Evolutionary conservation across 1,140 invertebrate genomes (phyloP), one percentile per base, ranked within the genome.

Genomic region (Galendromus occidentalis): DNA sequence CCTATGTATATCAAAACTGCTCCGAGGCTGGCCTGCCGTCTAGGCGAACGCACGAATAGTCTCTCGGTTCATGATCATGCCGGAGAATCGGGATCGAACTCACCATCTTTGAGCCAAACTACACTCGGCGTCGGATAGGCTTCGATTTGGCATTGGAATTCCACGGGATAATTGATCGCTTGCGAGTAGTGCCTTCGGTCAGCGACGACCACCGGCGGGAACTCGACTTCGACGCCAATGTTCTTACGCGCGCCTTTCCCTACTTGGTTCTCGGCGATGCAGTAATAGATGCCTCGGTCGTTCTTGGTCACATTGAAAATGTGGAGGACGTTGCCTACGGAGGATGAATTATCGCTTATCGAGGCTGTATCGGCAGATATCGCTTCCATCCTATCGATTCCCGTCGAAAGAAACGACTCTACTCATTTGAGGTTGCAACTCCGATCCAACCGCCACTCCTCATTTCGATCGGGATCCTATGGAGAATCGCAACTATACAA

Each of bases 211-310:
- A 59, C 14, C 14, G 51, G 51, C 1, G 51, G 25, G 9, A 59
- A 74, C 76, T 91, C 87, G 25, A 91, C 86, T 76, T 92, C 88
- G 1, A 93, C 80, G 66, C 87, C 88, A 68, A 92, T 87, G 71
- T 91, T 91, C 70, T 88, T 79, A 41, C 86, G 77, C 5, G 86
- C 84, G 0, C 88, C 88, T 69, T 83, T 83, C 59, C 88, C 88
- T 0, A 91, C 71, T 28, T 73, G 85, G 73, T 94, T 93, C 73
- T 93, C 89, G 29, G 89, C 90, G 14, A 93, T 86, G 71, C 91
- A 94, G 74, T 91, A 92, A 75, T 92, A 92, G 0, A 88, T 92
- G 42, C 89, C 89, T 47, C 88, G 80, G 75, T 91, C 86, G 74
- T 91, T 86, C 73, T 91, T 92, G 44, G 81, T 82, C n/a, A 77